These are phyloP conservation scores for Triplophysa bombifrons DNA, from an alignment of 2,797 vertebrate genomes.

Conservation along the genomic window DNA sequence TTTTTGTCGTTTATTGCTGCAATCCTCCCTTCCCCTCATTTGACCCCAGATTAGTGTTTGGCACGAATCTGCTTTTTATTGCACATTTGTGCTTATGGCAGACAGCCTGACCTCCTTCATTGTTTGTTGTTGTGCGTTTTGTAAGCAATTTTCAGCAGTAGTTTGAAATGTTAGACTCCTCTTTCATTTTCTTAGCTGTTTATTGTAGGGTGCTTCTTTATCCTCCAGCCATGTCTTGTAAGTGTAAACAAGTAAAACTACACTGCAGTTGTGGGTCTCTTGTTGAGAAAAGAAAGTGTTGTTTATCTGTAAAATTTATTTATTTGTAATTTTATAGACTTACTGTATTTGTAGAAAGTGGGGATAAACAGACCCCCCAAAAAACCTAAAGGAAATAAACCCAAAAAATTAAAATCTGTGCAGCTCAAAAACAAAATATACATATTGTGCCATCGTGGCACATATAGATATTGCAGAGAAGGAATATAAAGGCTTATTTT, in stretches of 20 bases:
- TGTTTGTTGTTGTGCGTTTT: conserved; percentile 18
- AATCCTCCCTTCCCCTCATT: background rate
- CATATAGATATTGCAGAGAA: too few species aligned
- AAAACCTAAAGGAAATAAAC: background rate
- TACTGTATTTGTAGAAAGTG: background rate
- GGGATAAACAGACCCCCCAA: background rate
- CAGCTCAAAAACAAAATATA: background rate
- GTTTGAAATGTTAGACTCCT: background rate
- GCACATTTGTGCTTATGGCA: conserved; percentile 13
- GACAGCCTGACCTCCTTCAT: conserved; percentile 13
- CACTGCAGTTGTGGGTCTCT: background rate
- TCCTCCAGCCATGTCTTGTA: conserved; percentile 1
- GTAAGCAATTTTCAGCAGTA: background rate
- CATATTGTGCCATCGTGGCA: too few species aligned
- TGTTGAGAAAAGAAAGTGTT: background rate
- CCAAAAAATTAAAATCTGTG: background rate
- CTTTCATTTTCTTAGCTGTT: conserved; percentile 4
- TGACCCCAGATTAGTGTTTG: background rate
- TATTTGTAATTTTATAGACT: too few species aligned
- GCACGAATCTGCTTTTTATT: background rate
- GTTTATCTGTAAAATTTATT: background rate
- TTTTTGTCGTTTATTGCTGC: background rate
- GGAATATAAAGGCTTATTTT: too few species aligned
- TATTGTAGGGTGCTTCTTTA: conserved; percentile 18
- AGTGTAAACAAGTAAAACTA: background rate